Conservation (phyloP, 2,888 invertebrate species). For the Penaeus monodon region DNA sequence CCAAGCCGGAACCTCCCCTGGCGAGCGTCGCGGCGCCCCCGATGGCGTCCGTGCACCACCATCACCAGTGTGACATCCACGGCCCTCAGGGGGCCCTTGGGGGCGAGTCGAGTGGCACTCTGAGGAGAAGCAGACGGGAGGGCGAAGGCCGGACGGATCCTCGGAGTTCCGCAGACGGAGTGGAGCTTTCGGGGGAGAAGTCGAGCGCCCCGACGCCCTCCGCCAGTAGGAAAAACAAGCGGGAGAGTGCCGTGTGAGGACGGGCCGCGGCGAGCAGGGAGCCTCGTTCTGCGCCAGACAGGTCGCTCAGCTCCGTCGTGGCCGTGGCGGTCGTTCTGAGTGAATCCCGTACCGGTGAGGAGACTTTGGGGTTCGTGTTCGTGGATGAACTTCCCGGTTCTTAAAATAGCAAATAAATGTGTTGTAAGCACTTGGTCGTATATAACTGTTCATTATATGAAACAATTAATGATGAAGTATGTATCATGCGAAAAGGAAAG, state of each 20-base stretch:
- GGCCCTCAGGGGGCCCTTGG: not conserved
- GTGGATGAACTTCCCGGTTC: too few species aligned
- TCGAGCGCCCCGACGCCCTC: slow-evolving; percentile 16
- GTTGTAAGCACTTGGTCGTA: too few species aligned
- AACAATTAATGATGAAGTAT: too few species aligned
- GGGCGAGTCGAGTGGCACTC: not conserved
- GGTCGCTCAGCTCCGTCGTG: too few species aligned
- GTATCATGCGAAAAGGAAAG: too few species aligned
- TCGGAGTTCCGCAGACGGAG: not conserved
- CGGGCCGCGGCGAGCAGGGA: not conserved
- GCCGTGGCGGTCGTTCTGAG: not conserved
- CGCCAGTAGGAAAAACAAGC: slow-evolving; percentile 17
- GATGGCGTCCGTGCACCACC: not conserved
- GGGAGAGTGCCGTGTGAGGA: slow-evolving; percentile 40
- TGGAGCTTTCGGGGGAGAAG: not conserved
- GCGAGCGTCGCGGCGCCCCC: too few species aligned
- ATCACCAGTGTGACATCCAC: slow-evolving; percentile 24
- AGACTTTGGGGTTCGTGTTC: too few species aligned
- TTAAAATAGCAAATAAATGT: too few species aligned
- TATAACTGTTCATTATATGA: too few species aligned
- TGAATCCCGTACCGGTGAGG: too few species aligned
- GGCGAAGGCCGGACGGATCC: not conserved
- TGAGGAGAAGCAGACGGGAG: slow-evolving; percentile 16
- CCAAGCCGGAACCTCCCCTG: too few species aligned
- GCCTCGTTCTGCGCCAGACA: not conserved